phyloP scores from a whole-genome alignment of 2,797 vertebrate genomes.

The Capromys pilorides region DNA sequence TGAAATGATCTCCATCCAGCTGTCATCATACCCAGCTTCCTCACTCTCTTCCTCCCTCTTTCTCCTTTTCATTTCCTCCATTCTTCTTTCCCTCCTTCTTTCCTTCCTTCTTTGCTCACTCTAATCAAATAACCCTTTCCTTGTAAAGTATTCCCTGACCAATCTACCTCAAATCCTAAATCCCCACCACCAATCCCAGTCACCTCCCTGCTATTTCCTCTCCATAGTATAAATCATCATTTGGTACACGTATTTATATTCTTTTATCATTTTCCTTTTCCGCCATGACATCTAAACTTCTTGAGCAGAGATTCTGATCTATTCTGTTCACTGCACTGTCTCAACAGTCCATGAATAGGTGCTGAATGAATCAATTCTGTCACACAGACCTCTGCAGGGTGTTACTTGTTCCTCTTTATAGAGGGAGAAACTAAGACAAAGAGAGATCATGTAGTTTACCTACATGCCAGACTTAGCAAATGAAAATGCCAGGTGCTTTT shows the following conservation, averaged over 20 bases:
- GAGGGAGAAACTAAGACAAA: conserved; percentile 32
- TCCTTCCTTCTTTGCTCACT: not conserved
- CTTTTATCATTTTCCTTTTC: not conserved
- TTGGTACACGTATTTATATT: not conserved
- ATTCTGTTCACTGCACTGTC: not conserved
- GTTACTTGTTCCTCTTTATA: conserved; percentile 1
- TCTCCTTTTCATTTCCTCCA: not conserved
- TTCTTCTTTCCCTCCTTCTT: not conserved
- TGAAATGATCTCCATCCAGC: not conserved
- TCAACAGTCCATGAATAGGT: not conserved
- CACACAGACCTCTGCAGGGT: not conserved
- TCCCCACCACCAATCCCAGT: not conserved
- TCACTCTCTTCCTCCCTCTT: not conserved
- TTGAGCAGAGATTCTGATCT: not conserved
- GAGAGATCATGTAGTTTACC: not conserved
- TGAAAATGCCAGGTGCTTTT: not conserved
- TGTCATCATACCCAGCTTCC: not conserved
- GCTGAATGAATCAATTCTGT: not conserved
- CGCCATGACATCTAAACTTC: not conserved
- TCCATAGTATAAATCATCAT: not conserved
- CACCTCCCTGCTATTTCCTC: not conserved
- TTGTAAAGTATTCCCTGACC: not conserved
- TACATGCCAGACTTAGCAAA: conserved; percentile 1
- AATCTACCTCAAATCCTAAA: not conserved
- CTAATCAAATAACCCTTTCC: conserved; percentile 8